A percentile compares a stretch with the other conserved stretches of the same genome.
Conservation (phyloP, 2,113 vertebrate species). For the Syngnathus scovelli region DNA sequence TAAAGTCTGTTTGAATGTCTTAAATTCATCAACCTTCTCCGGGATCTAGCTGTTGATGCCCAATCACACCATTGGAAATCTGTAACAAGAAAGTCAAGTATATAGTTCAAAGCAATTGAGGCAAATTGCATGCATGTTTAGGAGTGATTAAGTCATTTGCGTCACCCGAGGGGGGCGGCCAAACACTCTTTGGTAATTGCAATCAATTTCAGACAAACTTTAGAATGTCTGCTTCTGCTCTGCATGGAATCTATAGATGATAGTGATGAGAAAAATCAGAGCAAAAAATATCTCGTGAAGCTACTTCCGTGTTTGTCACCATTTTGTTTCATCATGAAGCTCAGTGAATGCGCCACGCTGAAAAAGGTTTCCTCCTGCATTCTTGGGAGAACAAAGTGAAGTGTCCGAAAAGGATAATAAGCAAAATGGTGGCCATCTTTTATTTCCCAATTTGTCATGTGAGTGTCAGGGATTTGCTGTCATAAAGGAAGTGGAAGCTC, state of each 20-base stretch:
- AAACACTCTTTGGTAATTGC: slow-evolving; percentile 63
- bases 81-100: slow-evolving; percentile 50
- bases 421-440: slow-evolving; percentile 43
- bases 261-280: not conserved
- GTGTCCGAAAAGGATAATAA: not conserved
- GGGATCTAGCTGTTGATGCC: slow-evolving; percentile 33
- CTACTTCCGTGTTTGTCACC: too few relatives aligned
- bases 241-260: slow-evolving; percentile 30
- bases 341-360: too few relatives aligned
- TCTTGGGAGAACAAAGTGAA: not conserved
- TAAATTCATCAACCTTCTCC: slow-evolving; percentile 35
- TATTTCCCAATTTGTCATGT: slow-evolving; percentile 63
- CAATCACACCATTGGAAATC: slow-evolving; percentile 61
- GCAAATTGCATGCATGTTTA: slow-evolving; percentile 67
- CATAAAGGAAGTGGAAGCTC: slow-evolving; percentile 66
- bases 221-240: slow-evolving; percentile 27
- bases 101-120: slow-evolving; percentile 59
- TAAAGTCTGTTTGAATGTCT: not conserved
- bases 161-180: slow-evolving; percentile 64
- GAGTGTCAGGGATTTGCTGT: slow-evolving; percentile 67
- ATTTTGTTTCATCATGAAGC: too few relatives aligned
- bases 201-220: slow-evolving; percentile 67
- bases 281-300: not conserved
- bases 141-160: slow-evolving; percentile 69
- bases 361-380: not conserved